A percentile compares a stretch with the other conserved stretches of the same genome.
Evolutionary conservation across 2,797 vertebrate genomes (phyloP).

Genomic region (Leptodactylus fallax): DNA sequence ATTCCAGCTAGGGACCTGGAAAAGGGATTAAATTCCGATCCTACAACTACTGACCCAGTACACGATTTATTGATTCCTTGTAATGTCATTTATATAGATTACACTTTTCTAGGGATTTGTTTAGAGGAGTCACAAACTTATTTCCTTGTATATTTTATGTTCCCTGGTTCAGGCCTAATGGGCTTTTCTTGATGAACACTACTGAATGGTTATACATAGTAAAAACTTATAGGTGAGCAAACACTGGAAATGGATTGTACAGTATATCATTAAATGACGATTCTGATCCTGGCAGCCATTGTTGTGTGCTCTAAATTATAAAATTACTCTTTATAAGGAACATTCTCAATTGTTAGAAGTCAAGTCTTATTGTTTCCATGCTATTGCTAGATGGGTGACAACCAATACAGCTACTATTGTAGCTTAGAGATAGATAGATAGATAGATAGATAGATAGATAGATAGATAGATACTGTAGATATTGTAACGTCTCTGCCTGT

Average conservation of each 20-base stretch:
- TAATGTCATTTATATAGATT: conserved; percentile 60
- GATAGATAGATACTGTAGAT: too few relatives aligned
- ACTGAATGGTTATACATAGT: background rate
- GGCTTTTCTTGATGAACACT: conserved; percentile 17
- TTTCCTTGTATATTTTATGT: conserved; percentile 39
- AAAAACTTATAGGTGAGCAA: background rate
- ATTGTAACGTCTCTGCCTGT: too few relatives aligned
- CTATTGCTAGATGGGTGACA: too few relatives aligned
- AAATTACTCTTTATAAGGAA: background rate
- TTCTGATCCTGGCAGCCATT: too few relatives aligned
- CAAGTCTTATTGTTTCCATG: too few relatives aligned
- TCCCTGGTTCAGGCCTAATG: conserved; percentile 18
- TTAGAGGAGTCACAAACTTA: conserved; percentile 18
- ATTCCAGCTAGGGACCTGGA: conserved; percentile 9
- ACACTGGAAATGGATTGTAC: too few relatives aligned
- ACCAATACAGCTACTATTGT: too few relatives aligned
- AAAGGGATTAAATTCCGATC: too few relatives aligned
- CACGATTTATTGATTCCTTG: conserved; percentile 53
- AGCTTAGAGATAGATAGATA: too few relatives aligned
- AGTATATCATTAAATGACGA: too few relatives aligned
- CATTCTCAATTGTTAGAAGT: too few relatives aligned
- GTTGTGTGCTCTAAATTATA: background rate
- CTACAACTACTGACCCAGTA: background rate
- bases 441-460: too few relatives aligned
- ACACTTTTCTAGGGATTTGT: conserved; percentile 24